Percentiles rank a stretch among this genome's conserved stretches.
Conservation (phyloP, 1,140 invertebrate species). For the Aphidius gifuensis region DNA sequence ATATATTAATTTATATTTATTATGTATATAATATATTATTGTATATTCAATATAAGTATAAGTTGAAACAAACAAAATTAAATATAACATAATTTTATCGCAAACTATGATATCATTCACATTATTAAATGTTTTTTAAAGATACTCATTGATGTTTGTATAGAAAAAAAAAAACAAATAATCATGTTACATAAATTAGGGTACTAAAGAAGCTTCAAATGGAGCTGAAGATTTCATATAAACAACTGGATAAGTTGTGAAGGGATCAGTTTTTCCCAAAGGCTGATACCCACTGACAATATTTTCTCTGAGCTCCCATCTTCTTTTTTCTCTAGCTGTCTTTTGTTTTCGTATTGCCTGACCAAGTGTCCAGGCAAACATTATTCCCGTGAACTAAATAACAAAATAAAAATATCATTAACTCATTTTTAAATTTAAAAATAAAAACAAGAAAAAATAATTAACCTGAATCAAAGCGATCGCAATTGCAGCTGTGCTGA, state of each 20-base stretch:
- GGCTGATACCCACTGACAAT: constrained; percentile 53
- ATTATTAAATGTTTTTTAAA: too few relatives aligned
- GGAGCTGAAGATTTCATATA: constrained; percentile 42
- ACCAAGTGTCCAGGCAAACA: constrained; percentile 82
- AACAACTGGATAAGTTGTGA: constrained; percentile 41
- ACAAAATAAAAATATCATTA: constrained; percentile 6
- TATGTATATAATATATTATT: too few relatives aligned
- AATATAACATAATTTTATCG: too few relatives aligned
- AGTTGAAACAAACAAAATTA: too few relatives aligned
- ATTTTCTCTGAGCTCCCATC: constrained; percentile 64
- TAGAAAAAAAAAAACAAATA: not conserved
- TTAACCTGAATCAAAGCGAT: constrained; percentile 76
- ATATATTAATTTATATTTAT: too few relatives aligned
- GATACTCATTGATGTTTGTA: too few relatives aligned
- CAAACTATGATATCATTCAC: too few relatives aligned
- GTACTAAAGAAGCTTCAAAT: constrained; percentile 22
- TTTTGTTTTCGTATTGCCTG: constrained; percentile 78
- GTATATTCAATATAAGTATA: too few relatives aligned
- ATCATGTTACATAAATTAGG: not conserved
- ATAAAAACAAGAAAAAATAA: constrained; percentile 19
- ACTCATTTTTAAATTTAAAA: constrained; percentile 11
- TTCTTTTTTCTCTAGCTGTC: constrained; percentile 65
- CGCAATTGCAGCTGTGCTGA: constrained; percentile 76
- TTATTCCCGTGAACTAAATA: constrained; percentile 74
- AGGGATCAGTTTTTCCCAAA: constrained; percentile 46